Evolutionary conservation across 2,797 vertebrate genomes (phyloP).

Genomic region (Botia almorhae): DNA sequence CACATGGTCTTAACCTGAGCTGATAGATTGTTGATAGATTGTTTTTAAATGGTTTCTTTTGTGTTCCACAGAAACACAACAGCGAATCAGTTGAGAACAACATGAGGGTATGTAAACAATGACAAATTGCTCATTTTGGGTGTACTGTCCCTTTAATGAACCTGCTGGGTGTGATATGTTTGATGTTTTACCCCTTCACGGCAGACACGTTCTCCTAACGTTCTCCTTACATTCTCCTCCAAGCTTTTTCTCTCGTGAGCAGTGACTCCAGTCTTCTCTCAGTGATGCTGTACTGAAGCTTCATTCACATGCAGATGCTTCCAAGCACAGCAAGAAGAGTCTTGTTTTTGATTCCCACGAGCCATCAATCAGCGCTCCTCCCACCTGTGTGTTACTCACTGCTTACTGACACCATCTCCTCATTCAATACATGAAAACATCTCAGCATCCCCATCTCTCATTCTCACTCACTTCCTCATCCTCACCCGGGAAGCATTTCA

Average conservation of each 20-base stretch:
- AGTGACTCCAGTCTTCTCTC: constrained; percentile 77
- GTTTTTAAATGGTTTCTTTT: neutral
- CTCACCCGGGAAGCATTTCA: neutral
- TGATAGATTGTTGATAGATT: neutral
- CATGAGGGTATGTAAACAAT: no score
- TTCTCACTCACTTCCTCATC: constrained; percentile 10
- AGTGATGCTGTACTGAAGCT: constrained; percentile 50
- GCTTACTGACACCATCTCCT: constrained; percentile 22
- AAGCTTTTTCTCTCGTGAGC: constrained; percentile 65
- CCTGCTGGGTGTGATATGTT: neutral
- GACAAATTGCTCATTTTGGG: neutral
- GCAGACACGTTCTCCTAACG: no score
- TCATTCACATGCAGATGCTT: constrained; percentile 93
- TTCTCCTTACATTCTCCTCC: no score
- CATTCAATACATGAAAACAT: constrained; percentile 51
- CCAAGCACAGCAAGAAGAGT: constrained; percentile 80
- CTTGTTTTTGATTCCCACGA: constrained; percentile 72
- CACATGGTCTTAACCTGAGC: no score
- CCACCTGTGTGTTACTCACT: constrained; percentile 45
- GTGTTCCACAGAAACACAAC: neutral
- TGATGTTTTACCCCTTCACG: constrained; percentile 47
- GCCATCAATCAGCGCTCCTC: constrained; percentile 39
- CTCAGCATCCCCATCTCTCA: constrained; percentile 63
- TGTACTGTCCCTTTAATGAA: neutral
- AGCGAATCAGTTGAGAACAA: neutral